A percentile compares a stretch with the other conserved stretches of the same genome.
Conservation (phyloP, 1,140 invertebrate species). For the Sycophaga agraensis region DNA sequence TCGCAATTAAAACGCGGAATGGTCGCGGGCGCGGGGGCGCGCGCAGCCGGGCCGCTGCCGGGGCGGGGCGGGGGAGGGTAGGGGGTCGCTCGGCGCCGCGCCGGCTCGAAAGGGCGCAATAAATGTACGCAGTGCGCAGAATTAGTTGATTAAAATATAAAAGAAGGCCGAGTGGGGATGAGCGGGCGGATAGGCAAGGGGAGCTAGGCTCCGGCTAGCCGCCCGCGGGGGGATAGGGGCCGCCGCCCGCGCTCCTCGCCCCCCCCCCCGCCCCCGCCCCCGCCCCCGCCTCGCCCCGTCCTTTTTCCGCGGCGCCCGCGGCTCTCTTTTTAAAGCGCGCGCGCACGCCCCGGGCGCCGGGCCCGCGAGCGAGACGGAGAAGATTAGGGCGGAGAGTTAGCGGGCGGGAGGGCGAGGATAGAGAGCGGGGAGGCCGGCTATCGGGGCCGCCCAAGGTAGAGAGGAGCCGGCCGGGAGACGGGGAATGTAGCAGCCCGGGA, state of each 20-base stretch:
- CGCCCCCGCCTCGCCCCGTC: too few species aligned
- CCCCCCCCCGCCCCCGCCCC: neutral
- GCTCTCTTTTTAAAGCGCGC: slow-evolving; percentile 14
- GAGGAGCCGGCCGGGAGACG: slow-evolving; percentile 25
- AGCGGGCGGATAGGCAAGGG: slow-evolving; percentile 38
- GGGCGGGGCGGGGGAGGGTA: slow-evolving; percentile 41
- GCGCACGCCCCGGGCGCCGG: neutral
- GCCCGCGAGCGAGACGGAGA: slow-evolving; percentile 21
- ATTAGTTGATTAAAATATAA: slow-evolving; percentile 60
- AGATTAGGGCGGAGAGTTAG: slow-evolving; percentile 37
- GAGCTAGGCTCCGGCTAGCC: slow-evolving; percentile 35
- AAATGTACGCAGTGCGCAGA: slow-evolving; percentile 58
- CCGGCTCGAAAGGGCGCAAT: slow-evolving; percentile 54
- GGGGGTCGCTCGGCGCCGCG: slow-evolving; percentile 40
- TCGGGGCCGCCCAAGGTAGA: slow-evolving; percentile 12
- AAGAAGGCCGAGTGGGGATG: slow-evolving; percentile 52
- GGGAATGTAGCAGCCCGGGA: slow-evolving; percentile 53
- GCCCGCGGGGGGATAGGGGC: slow-evolving; percentile 36
- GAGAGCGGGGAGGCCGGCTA: slow-evolving; percentile 44
- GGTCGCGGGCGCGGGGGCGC: slow-evolving; percentile 38
- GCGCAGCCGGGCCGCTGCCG: neutral
- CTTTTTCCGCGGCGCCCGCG: neutral
- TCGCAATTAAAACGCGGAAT: slow-evolving; percentile 57
- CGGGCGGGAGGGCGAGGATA: slow-evolving; percentile 25
- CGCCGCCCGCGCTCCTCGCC: slow-evolving; percentile 1